Conservation (phyloP, 2,113 vertebrate species). For the Geococcyx californianus region DNA sequence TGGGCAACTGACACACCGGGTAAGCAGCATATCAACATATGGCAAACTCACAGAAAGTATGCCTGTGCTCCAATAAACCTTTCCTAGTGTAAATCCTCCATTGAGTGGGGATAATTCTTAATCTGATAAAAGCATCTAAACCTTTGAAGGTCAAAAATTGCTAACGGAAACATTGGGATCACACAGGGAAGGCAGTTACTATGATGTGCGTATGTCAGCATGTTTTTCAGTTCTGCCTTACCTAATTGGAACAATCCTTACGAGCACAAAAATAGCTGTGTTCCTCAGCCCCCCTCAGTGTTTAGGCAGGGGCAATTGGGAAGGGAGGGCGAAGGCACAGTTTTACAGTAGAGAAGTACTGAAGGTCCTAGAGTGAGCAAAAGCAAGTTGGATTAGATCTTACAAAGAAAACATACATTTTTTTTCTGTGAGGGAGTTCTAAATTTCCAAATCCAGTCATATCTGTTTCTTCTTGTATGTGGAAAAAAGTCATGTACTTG, state of each 20-base stretch:
- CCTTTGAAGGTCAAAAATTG: neutral
- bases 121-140: neutral
- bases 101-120: neutral
- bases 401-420: neutral
- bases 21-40: neutral
- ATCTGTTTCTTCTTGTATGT: neutral
- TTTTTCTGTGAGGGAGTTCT: neutral
- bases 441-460: neutral
- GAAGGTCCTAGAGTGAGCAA: neutral
- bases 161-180: neutral
- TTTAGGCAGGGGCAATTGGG: neutral
- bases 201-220: neutral
- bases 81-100: neutral
- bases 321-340: neutral
- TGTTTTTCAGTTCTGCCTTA: neutral
- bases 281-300: neutral
- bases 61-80: neutral
- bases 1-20: fast-evolving
- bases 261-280: neutral
- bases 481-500: fast-evolving
- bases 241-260: neutral
- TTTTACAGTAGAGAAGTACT: neutral
- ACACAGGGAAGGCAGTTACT: neutral
- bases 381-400: neutral
- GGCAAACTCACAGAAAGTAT: neutral